Evolutionary conservation across 2,888 invertebrate species (phyloP), one percentile per base, ranked within the genome.

Genomic region (Ischnura elegans): DNA sequence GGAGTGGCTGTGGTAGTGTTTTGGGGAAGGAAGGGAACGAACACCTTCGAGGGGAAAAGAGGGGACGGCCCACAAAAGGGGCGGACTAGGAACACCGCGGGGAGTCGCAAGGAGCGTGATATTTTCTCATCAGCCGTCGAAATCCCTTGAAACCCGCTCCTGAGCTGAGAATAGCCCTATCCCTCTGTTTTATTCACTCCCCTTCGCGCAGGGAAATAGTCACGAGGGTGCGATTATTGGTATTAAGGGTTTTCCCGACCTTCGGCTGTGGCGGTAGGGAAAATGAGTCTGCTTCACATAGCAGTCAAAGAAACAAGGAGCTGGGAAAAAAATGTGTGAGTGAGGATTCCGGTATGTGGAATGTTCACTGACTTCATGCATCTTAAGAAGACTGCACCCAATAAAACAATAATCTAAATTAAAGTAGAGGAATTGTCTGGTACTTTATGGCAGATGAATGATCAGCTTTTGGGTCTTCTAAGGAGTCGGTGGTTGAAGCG

Each of bases 61-160:
- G 29, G 47, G 29, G 2, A 10, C 29, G 2, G 16, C 25, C n/a
- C 13, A 25, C n/a, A 42, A 36, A 42, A 0, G 55, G 43, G 21
- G 46, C 25, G 55, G 55, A 61, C 29, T n/a, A n/a, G n/a, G 55
- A 36, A 13, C 36, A 36, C 42, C 4, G 13, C 51, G 16, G 19
- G 51, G 51, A 51, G 55, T n/a, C 29, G 55, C n/a, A 19, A 36
- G 87, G 4, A 1, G 61, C 43, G 90, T 90, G 47, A 90, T 90
- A 90, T 90, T 90, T 90, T 90, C 90, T 61, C 90, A 90, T 90
- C 66, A 61, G 42, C 61, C 76, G 43, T 55, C 8, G 45, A n/a
- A 86, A 46, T 86, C 46, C 46, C 86, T 46, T 36, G 29, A 5
- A 3, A 19, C 61, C 25, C 76, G 16, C 16, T 87, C 55, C 8